Percentiles rank a stretch among this genome's conserved stretches.
These are phyloP conservation scores for Sciurus carolinensis DNA, from an alignment of 2,797 vertebrate genomes.

Conservation along the genomic window DNA sequence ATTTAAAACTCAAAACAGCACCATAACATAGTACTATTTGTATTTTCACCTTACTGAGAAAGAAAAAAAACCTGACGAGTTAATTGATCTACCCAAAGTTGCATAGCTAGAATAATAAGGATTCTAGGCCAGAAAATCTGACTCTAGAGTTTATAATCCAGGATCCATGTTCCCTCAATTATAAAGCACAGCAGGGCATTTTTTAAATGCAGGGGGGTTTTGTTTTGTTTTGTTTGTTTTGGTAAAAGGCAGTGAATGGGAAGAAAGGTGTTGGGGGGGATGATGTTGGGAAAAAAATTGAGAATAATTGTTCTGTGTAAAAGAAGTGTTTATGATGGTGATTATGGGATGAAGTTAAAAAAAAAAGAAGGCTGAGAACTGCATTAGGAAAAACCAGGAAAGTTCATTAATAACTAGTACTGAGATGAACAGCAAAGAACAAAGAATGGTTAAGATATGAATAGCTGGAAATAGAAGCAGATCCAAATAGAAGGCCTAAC, in stretches of 20 bases:
- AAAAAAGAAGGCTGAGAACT: not conserved
- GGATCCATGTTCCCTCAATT: not conserved
- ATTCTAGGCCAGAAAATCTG: not conserved
- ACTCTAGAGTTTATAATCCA: not conserved
- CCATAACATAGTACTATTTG: not conserved
- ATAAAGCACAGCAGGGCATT: not conserved
- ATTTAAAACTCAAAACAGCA: constrained; percentile 7
- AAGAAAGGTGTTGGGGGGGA: not conserved
- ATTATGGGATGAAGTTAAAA: not conserved
- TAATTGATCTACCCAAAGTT: not conserved
- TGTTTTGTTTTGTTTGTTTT: not conserved
- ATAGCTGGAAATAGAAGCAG: not conserved
- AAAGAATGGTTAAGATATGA: not conserved
- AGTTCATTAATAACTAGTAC: not conserved
- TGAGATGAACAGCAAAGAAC: constrained; percentile 26
- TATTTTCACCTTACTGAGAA: constrained; percentile 8
- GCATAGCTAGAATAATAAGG: not conserved
- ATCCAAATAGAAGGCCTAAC: not conserved
- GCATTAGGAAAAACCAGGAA: not conserved
- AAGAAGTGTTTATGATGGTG: not conserved
- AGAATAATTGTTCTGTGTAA: not conserved
- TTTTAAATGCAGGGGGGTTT: not conserved
- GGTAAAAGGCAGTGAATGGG: not conserved
- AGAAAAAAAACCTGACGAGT: not conserved
- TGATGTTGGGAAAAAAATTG: constrained; percentile 7